phyloP scores from a whole-genome alignment of 2,888 invertebrate species.

The Orthosia gothica region DNA sequence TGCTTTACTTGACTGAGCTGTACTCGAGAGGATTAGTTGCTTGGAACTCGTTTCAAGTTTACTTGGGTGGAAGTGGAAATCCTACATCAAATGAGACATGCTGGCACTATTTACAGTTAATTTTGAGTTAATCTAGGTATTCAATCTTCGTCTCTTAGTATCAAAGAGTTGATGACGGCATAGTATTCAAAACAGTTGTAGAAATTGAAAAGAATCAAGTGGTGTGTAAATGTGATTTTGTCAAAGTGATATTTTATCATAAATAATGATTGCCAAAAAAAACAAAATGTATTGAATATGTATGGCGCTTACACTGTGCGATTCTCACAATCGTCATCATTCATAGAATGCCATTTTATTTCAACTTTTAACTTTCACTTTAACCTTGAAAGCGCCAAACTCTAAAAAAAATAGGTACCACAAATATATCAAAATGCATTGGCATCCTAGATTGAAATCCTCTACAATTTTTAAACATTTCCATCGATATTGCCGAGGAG shows the following conservation, averaged over 20 bases:
- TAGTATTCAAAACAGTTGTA: neutral
- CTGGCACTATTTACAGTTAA: neutral
- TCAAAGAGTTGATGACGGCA: neutral
- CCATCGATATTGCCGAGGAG: slow-evolving; percentile 26
- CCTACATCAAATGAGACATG: slow-evolving; percentile 7
- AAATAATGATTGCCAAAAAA: too few relatives aligned
- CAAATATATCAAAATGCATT: slow-evolving; percentile 19
- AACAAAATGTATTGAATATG: too few relatives aligned
- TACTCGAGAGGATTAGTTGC: slow-evolving; percentile 36
- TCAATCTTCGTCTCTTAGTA: neutral
- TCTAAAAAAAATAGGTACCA: neutral
- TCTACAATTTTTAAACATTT: slow-evolving; percentile 51
- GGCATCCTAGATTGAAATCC: slow-evolving; percentile 23
- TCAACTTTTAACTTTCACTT: neutral
- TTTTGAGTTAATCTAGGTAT: too few relatives aligned
- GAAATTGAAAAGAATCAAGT: neutral
- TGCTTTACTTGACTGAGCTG: slow-evolving; percentile 31
- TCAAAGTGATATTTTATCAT: too few relatives aligned
- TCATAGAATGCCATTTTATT: too few relatives aligned
- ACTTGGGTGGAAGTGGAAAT: slow-evolving; percentile 23
- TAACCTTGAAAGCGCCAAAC: neutral
- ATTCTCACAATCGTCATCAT: too few relatives aligned
- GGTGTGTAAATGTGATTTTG: neutral
- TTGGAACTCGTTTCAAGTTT: slow-evolving; percentile 48
- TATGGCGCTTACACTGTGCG: too few relatives aligned